Base-by-base conservation (phyloP, 1,140 invertebrate species). In the Lasaia peninsularis region DNA sequence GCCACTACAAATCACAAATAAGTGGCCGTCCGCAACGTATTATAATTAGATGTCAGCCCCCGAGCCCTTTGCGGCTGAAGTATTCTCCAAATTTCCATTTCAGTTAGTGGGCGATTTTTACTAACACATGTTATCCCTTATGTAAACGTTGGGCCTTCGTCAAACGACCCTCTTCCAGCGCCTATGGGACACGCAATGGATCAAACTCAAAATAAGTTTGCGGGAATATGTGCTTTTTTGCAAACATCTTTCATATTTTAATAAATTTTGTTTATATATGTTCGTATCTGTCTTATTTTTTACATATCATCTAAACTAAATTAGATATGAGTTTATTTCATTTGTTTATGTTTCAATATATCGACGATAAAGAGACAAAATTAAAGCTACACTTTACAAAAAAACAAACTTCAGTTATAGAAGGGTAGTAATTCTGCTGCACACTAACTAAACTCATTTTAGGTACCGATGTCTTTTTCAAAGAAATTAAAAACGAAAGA, bases 41-140 rank as follows among this genome's bases (percentile, higher is more conserved):
- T 52, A 54, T 60, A 60, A 60, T 56, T 56, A 56, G 49, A 37
- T 31, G 24, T 34, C n/a, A 59, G 35, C 37, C 52, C 51, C 28
- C 54, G 37, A 44, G 35, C 50, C 35, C 56, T 55, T 59, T 52
- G 48, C 52, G 16, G 16, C 44, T 56, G 48, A 53, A 65, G 33
- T 49, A 55, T 60, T 57, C 58, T 65, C 56, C 52, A 58, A 65
- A 71, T 71, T 68, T 71, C 59, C 69, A 65, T 67, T 65, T 62
- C 52, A 53, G 52, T 60, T 60, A 53, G 52, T 55, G 63, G 63
- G 57, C 53, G 62, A 67, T 70, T 67, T 71, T 67, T 65, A 58
- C 65, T 64, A 53, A 60, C 63, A 72, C 75, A 78, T 75, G 74
- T 80, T 78, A 65, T 62, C 75, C 74, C 75, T 78, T 80, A 78